Evolutionary conservation across 64 coral and sea anemone species (phyloP), one percentile per base, ranked within the genome.

Genomic region (Dendrophyllia cribrosa): DNA sequence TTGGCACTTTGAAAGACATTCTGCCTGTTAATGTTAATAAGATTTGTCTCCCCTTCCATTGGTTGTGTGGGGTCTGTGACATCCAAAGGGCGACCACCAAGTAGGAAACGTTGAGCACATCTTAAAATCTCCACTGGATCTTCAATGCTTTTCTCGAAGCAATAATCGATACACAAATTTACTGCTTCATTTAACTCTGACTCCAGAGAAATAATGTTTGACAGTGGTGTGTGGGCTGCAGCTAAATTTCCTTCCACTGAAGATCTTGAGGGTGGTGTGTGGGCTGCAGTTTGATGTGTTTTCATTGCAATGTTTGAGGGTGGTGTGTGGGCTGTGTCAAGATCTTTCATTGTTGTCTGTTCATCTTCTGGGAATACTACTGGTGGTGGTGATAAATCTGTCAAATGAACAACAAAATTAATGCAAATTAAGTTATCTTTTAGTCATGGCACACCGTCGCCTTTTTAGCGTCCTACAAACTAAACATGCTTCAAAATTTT

Each of bases 121-220:
- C 92, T 70, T 76, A 93, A 86, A 78, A 93, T 82, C 70, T 94
- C 92, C 73, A 68, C 86, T 26, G 78, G 86, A 19, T 94, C 89
- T 94, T 89, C 86, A 94, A 89, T 59, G 43, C 55, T 51, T 79
- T 73, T 89, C 58, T 76, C 17, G 64, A 72, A 75, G 60, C 92
- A 89, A 58, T 89, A 89, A 74, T 25, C 45, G 76, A 93, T 70
- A 74, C 76, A 88, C 17, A 23, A 66, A 51, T 45, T 20, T 11
- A 86, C 67, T n/a, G 46, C 83, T 86, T 3, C 58, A n/a, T n/a
- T n/a, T n/a, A 86, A 86, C 25, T 64, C 81, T 76, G 74, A 76
- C 48, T 76, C 74, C 46, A 76, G 48, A 3, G 74, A 52, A 46
- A 19, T n/a, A n/a, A n/a, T n/a, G n/a, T n/a, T n/a, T n/a, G n/a